Evolutionary conservation across 2,797 vertebrate species (phyloP).

Genomic region (Galaxias olidus): DNA sequence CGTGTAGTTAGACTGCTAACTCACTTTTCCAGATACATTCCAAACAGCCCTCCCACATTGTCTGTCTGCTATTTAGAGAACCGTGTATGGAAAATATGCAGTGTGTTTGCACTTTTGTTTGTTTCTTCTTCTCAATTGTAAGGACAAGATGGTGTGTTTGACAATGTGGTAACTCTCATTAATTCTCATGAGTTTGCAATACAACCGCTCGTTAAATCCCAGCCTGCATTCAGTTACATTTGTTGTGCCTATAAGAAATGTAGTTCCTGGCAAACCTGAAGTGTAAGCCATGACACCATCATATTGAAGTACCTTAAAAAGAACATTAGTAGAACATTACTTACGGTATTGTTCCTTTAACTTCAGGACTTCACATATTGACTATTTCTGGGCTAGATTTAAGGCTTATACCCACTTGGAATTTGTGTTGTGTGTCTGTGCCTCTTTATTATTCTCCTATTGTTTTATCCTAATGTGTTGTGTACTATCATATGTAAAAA

Average conservation of each 20-base stretch:
- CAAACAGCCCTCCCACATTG: conserved; percentile 31
- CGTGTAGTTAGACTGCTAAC: conserved; percentile 23
- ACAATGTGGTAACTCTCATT: conserved; percentile 48
- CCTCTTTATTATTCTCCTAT: no score
- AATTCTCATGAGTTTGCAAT: conserved; percentile 48
- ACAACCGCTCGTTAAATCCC: conserved; percentile 43
- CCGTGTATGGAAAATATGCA: conserved; percentile 15
- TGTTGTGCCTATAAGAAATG: conserved; percentile 37
- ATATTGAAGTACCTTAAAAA: conserved; percentile 40
- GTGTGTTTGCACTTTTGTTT: conserved; percentile 33
- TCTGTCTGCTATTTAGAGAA: conserved; percentile 30
- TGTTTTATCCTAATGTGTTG: no score
- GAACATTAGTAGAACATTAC: conserved; percentile 11
- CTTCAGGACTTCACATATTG: no score
- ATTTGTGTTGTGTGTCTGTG: no score
- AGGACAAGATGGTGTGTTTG: conserved; percentile 4
- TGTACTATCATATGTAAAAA: no score
- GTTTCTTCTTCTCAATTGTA: conserved; percentile 4
- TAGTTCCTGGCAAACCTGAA: conserved; percentile 33
- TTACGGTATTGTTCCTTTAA: no score
- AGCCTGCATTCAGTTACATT: conserved; percentile 32
- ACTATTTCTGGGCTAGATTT: no score
- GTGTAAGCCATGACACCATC: conserved; percentile 22
- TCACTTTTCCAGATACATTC: conserved; percentile 45
- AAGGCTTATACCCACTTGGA: no score